These are phyloP conservation scores for Nymphalis io DNA, from an alignment of 1,140 invertebrate species.

Conservation along the genomic window DNA sequence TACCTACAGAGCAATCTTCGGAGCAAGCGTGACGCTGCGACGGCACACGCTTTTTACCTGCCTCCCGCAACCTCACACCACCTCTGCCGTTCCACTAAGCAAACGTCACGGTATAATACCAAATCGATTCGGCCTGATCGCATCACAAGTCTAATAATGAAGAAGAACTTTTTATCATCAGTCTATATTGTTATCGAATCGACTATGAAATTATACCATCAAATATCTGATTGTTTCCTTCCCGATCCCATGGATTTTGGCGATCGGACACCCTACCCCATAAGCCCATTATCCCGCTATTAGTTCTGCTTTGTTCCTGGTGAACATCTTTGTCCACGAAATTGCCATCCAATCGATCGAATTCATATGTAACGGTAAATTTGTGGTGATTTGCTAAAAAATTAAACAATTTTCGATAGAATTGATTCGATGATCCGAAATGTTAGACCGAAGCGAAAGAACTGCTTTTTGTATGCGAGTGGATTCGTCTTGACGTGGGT, in stretches of 20 bases:
- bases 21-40: conserved; percentile 52
- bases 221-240: conserved; percentile 62
- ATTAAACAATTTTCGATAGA: conserved; percentile 48
- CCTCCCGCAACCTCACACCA: conserved; percentile 20
- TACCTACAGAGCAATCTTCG: conserved; percentile 36
- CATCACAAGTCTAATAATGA: conserved; percentile 69
- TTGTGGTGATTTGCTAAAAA: conserved; percentile 61
- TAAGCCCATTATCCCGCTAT: conserved; percentile 66
- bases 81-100: conserved; percentile 69
- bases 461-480: conserved; percentile 48
- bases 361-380: conserved; percentile 52
- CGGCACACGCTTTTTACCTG: conserved; percentile 51
- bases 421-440: conserved; percentile 35
- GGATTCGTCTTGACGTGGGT: conserved; percentile 48
- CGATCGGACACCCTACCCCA: conserved; percentile 59
- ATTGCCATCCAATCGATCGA: conserved; percentile 56
- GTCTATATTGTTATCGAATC: conserved; percentile 70
- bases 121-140: conserved; percentile 72
- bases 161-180: conserved; percentile 68
- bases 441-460: conserved; percentile 45
- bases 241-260: conserved; percentile 55
- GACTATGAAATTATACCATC: conserved; percentile 74
- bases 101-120: conserved; percentile 71
- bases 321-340: conserved; percentile 73
- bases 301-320: conserved; percentile 74